phyloP scores from a whole-genome alignment of 2,113 vertebrate genomes.

The Acrocephalus arundinaceus region DNA sequence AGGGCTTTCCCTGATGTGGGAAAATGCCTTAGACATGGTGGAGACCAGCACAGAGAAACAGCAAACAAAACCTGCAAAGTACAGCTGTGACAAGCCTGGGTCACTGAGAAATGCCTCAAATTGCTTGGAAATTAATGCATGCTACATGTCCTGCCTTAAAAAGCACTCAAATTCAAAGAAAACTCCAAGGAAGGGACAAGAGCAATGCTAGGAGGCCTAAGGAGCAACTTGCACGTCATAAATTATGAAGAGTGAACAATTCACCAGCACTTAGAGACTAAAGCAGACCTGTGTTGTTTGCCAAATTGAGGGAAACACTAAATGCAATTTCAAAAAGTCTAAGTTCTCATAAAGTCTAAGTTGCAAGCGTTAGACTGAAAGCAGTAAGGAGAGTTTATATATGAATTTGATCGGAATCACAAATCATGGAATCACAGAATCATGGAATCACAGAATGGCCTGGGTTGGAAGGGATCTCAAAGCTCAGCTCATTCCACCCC shows the following conservation, averaged over 20 bases:
- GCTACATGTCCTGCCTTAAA: background rate
- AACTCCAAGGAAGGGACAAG: background rate
- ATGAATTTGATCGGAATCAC: background rate
- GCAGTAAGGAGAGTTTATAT: background rate
- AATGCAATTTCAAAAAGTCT: background rate
- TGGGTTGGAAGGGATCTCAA: background rate
- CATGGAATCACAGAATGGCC: background rate
- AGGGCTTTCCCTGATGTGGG: fast-evolving
- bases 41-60: background rate
- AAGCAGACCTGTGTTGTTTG: background rate
- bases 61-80: background rate
- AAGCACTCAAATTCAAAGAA: background rate
- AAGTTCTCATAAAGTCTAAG: background rate
- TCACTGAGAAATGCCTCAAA: background rate
- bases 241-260: background rate
- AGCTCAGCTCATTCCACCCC: fast-evolving
- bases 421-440: background rate
- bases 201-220: background rate
- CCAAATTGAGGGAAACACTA: background rate
- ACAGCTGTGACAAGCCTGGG: background rate
- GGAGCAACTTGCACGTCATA: background rate
- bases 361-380: fast-evolving
- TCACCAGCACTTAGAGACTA: background rate
- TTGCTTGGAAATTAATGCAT: background rate
- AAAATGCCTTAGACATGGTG: background rate